A percentile compares a stretch with the other conserved stretches of the same genome.
Conservation (phyloP, 1,140 invertebrate species). For the Globodera ellingtonae region DNA sequence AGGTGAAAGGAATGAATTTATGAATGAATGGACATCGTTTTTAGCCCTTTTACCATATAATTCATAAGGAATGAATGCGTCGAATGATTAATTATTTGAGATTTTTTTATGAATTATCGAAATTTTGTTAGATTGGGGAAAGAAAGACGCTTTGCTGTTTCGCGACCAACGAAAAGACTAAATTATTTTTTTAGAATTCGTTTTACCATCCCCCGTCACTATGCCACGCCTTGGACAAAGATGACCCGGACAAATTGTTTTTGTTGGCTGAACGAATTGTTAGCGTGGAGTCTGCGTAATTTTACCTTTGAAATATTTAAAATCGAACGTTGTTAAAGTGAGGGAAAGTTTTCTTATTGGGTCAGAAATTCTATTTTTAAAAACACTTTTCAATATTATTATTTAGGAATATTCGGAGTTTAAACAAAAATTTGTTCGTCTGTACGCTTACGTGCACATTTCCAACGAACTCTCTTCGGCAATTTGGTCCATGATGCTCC, state of each 20-base stretch:
- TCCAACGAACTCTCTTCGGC: slow-evolving; percentile 60
- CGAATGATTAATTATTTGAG: background rate
- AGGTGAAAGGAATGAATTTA: background rate
- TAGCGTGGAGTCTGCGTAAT: slow-evolving; percentile 82
- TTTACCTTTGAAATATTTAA: background rate
- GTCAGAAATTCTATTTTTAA: background rate
- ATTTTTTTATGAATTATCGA: too few relatives aligned
- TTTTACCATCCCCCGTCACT: background rate
- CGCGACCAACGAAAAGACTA: background rate
- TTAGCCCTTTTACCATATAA: background rate
- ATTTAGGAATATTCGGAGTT: slow-evolving; percentile 53
- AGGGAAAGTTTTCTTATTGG: background rate
- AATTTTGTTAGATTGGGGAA: too few relatives aligned
- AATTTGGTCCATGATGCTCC: slow-evolving; percentile 84
- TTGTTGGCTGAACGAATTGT: slow-evolving; percentile 83
- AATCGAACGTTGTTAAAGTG: slow-evolving; percentile 55
- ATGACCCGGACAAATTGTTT: slow-evolving; percentile 75
- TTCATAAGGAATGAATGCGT: background rate
- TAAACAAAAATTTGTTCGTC: slow-evolving; percentile 31
- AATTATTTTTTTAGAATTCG: too few relatives aligned
- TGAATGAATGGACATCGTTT: background rate
- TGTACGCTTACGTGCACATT: slow-evolving; percentile 39
- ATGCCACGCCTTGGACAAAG: slow-evolving; percentile 35
- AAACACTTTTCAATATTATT: slow-evolving; percentile 16
- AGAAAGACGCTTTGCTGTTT: background rate